phyloP scores from a whole-genome alignment of 2,888 invertebrate genomes.

The Plemyria rubiginata region DNA sequence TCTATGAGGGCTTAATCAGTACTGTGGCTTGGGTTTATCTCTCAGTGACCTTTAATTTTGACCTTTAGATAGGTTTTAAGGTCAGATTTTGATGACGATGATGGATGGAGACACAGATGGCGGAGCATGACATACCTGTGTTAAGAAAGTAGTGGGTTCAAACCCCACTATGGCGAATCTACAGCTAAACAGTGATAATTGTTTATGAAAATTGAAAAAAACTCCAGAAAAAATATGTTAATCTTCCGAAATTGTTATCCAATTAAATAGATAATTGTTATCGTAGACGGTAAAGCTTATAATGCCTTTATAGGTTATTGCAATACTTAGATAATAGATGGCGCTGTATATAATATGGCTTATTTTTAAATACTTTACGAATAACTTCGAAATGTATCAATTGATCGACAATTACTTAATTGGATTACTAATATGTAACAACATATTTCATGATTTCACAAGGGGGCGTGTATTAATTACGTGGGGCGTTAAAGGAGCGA shows the following conservation, averaged over 20 bases:
- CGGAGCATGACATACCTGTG: no score
- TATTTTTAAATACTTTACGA: background rate
- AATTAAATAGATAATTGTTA: background rate
- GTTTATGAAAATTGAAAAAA: background rate
- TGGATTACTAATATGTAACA: background rate
- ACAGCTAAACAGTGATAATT: no score
- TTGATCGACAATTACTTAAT: background rate
- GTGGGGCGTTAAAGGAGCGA: no score
- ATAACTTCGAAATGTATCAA: background rate
- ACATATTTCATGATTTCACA: no score
- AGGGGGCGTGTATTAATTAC: no score
- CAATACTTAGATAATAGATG: conserved; percentile 12
- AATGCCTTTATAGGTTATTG: conserved; percentile 1
- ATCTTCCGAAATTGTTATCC: background rate
- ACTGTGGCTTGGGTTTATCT: background rate
- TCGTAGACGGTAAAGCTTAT: background rate
- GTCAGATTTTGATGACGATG: no score
- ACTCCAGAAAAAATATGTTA: background rate
- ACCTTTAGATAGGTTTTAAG: background rate
- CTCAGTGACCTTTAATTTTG: conserved; percentile 6
- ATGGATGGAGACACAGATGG: no score
- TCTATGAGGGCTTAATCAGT: background rate
- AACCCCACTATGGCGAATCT: no score
- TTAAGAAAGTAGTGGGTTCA: no score
- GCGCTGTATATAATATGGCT: conserved; percentile 16